Evolutionary conservation across 2,113 vertebrate genomes (phyloP), one percentile per base, ranked within the genome.

Genomic region (Cathartes aura): DNA sequence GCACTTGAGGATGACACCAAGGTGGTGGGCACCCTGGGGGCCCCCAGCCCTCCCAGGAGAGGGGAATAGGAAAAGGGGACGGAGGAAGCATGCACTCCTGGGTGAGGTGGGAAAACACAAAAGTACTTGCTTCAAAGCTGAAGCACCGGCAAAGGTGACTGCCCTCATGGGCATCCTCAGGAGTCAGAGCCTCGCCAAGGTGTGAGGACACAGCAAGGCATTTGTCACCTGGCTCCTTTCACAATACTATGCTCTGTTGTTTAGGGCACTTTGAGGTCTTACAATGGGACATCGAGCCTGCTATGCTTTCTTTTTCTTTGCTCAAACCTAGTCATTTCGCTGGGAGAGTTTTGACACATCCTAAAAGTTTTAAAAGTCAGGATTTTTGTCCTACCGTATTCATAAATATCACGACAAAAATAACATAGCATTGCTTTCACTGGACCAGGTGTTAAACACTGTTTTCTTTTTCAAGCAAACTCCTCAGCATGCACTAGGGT

Each of bases 171-270:
- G 3, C 27, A 36, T 11, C 9, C 36, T 50, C 15, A 24, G 22
- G 48, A 64, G 15, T 0, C 0, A 1, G 24, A 66, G 22, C 6
- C 40, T 36, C 1, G 0, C 10, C 2, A 1, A 26, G 6, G 1
- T 20, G 8, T 45, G 32, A 86, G 32, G 24, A 59, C 1, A 2
- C 24, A 59, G 12, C 0, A 7, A 79, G 21, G 34, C n/a, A 43
- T 55, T 12, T 50, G 27, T n/a, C 40, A 59, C 11, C 7, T 0
- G 0, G 2, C 5, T 80, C 8, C 27, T 56, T 71, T 80, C 34
- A 43, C 34, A 22, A 34, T 36, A 9, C 24, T 71, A 10, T 56
- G 21, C 7, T n/a, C 24, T 40, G 68, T 27, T 36, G 8, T 43
- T 70, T 34, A 67, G 52, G 22, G 12, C 12, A 72, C 12, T 52